These are phyloP conservation scores for Epistrophella euchroma DNA, from an alignment of 2,888 invertebrate species.

Conservation along the genomic window DNA sequence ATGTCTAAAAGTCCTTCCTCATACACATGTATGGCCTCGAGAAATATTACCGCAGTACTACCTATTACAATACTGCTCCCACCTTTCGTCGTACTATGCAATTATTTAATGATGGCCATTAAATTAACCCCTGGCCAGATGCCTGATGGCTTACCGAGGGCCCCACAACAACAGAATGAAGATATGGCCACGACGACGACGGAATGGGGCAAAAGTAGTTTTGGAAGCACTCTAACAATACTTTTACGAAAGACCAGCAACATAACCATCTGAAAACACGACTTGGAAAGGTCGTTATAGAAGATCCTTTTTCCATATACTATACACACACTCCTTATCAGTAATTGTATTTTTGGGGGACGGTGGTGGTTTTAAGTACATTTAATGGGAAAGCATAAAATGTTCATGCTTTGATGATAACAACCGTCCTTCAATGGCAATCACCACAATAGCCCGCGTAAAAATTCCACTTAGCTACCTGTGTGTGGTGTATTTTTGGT, in stretches of 20 bases:
- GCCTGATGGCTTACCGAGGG: constrained; percentile 19
- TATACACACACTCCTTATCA: constrained; percentile 50
- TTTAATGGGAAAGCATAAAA: constrained; percentile 65
- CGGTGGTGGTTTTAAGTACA: constrained; percentile 57
- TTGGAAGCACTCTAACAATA: constrained; percentile 4
- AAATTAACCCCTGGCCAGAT: constrained; percentile 51
- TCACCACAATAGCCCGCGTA: constrained; percentile 60
- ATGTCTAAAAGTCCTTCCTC: constrained; percentile 40
- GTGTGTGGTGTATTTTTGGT: background rate
- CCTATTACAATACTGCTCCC: background rate
- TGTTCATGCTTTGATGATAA: constrained; percentile 71
- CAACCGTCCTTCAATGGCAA: constrained; percentile 54
- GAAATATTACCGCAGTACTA: constrained; percentile 10
- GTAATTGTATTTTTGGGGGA: constrained; percentile 30
- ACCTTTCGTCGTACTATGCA: constrained; percentile 55
- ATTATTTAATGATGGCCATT: constrained; percentile 73
- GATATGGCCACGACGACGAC: background rate
- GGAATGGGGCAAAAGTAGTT: background rate
- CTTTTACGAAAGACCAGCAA: constrained; percentile 3
- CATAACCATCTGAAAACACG: constrained; percentile 2
- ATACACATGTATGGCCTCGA: constrained; percentile 37
- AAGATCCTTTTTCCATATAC: background rate
- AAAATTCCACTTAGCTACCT: constrained; percentile 41
- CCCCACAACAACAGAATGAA: background rate
- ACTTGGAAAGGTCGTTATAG: constrained; percentile 7